These are phyloP conservation scores for Venusia cambrica DNA, from an alignment of 2,888 invertebrate species.

Conservation along the genomic window DNA sequence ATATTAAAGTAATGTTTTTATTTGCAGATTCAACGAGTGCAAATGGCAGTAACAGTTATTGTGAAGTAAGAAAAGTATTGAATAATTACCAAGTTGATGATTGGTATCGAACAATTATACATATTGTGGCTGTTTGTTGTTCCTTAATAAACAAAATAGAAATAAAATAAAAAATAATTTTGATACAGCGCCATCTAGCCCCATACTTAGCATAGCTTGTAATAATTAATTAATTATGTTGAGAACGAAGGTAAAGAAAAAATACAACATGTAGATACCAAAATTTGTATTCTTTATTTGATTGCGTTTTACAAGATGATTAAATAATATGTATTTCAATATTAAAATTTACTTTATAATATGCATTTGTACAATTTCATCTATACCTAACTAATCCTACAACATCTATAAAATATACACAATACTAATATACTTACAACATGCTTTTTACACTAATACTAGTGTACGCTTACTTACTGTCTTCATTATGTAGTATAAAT, in stretches of 20 bases:
- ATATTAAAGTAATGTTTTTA: no score
- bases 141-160: no score
- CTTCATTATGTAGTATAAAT: constrained; percentile 38
- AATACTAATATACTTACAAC: constrained; percentile 74
- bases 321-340: constrained; percentile 74
- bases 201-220: no score
- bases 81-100: no score
- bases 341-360: constrained; percentile 69
- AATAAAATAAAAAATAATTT: no score
- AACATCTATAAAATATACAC: constrained; percentile 74
- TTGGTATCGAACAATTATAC: no score
- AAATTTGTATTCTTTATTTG: constrained; percentile 79
- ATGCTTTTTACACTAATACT: constrained; percentile 74
- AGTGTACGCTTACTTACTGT: constrained; percentile 55
- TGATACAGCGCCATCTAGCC: no score
- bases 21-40: no score
- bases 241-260: constrained; percentile 25
- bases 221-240: constrained; percentile 8
- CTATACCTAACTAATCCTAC: constrained; percentile 76
- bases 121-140: no score
- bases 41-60: no score
- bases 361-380: constrained; percentile 79
- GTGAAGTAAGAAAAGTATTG: no score
- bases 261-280: constrained; percentile 52
- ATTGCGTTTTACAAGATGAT: constrained; percentile 79